Conservation (phyloP, 2,113 vertebrate genomes). For the Anolis carolinensis region DNA sequence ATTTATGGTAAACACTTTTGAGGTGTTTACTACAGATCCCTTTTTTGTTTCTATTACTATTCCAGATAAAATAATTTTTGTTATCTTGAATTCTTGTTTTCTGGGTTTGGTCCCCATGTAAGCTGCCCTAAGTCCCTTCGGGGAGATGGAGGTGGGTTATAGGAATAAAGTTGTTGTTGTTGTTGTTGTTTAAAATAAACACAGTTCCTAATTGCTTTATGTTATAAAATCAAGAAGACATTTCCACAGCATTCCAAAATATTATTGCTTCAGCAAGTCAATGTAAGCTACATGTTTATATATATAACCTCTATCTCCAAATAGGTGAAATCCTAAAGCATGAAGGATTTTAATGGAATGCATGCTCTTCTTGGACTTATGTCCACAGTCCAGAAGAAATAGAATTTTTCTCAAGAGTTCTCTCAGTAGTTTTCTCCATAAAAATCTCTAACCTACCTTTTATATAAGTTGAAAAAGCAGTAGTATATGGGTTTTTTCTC, state of each 20-base stretch:
- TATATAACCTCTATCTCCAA: background rate
- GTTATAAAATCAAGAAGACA: background rate
- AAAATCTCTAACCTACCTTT: background rate
- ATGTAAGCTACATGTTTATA: background rate
- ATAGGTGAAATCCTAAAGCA: background rate
- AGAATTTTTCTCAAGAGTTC: background rate
- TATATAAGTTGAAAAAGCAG: background rate
- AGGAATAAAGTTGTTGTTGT: too few species aligned
- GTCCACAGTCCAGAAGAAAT: background rate
- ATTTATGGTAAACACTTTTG: background rate
- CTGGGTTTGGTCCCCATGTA: too few species aligned
- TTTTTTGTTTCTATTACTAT: too few species aligned
- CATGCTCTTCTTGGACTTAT: background rate
- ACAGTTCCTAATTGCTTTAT: slow-evolving; percentile 42
- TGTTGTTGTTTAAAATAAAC: too few species aligned
- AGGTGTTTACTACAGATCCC: background rate
- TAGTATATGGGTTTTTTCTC: too few species aligned
- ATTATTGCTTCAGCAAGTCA: background rate
- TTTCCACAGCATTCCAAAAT: background rate
- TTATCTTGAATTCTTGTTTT: too few species aligned
- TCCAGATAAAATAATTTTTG: too few species aligned
- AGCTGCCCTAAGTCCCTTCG: too few species aligned
- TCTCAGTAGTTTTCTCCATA: background rate
- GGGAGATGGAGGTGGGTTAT: too few species aligned
- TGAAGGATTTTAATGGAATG: background rate